Conservation (phyloP, 2,113 vertebrate genomes). For the Psettodes erumei region DNA sequence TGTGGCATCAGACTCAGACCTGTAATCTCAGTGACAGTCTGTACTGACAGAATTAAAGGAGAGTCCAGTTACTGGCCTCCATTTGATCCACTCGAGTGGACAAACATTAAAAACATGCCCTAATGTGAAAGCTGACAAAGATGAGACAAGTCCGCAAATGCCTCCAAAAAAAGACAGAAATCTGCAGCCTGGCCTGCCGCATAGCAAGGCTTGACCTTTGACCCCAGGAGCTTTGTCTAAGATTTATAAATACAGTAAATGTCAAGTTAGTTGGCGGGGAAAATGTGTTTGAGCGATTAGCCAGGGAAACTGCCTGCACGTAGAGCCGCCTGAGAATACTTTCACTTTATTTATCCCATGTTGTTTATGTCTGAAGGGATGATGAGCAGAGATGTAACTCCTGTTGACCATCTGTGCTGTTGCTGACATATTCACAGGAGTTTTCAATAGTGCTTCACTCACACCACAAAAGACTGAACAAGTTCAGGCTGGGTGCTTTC, state of each 20-base stretch:
- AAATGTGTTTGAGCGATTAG: neutral
- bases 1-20: constrained; percentile 9
- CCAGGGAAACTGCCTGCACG: neutral
- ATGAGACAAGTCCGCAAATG: neutral
- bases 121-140: too few relatives aligned
- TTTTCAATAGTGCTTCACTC: neutral
- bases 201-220: neutral
- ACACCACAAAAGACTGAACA: neutral
- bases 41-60: constrained; percentile 11
- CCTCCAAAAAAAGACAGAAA: neutral
- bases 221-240: neutral
- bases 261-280: neutral
- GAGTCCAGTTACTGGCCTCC: constrained; percentile 33
- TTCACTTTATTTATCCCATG: neutral
- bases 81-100: constrained; percentile 18
- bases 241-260: neutral
- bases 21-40: constrained; percentile 4
- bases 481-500: neutral
- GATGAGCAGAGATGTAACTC: neutral
- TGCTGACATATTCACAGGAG: neutral
- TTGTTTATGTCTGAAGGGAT: neutral
- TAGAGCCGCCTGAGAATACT: neutral
- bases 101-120: neutral
- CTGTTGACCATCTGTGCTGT: too few relatives aligned
- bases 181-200: neutral